Base-by-base conservation (phyloP, 2,797 vertebrate genomes). In the Antennarius maculatus region DNA sequence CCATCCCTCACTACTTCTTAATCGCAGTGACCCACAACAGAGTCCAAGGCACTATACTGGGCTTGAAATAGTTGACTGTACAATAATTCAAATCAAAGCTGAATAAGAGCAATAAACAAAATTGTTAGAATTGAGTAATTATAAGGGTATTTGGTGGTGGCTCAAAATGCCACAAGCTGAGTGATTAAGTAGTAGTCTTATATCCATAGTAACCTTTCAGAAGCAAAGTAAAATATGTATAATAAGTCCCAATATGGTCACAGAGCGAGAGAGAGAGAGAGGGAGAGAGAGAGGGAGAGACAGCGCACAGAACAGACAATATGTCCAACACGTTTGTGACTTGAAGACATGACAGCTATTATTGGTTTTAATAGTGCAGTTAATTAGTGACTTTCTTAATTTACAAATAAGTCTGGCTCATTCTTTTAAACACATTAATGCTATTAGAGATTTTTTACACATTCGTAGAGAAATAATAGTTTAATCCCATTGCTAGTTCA, bases 41-140 rank as follows among this genome's bases (percentile, higher is more conserved):
- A 70, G 82, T 84, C 61, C 59, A 59, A 73, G 77, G 76, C 82
- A 63, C 74, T 83, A 69, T 60, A 66, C 50, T 58, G 59, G 74
- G 53, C 80, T 78, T 71, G 57, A 77, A 74, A 78, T 60, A 75
- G 79, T 83, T 88, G 83, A 78, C 57, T 71, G 71, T 82, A 86
- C 85, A 87, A 91, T 92, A 90, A 89, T 88, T 91, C 62, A 92
- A 91, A 90, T 90, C 79, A 79, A 55, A 80, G 73, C 76, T 76
- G 74, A 90, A 89, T 81, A 77, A 80, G 69, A 74, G 69, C 73
- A 81, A 83, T 71, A 67, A 76, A 82, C 65, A 49, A 68, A 87
- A 85, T 79, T 85, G 87, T 71, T 81, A 80, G 80, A 92, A 89
- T 84, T 80, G 75, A 88, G 83, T 91, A 90, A 92, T 92, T 92